Base-by-base conservation (phyloP, 2,797 vertebrate species). In the Leptatherina wallacei region DNA sequence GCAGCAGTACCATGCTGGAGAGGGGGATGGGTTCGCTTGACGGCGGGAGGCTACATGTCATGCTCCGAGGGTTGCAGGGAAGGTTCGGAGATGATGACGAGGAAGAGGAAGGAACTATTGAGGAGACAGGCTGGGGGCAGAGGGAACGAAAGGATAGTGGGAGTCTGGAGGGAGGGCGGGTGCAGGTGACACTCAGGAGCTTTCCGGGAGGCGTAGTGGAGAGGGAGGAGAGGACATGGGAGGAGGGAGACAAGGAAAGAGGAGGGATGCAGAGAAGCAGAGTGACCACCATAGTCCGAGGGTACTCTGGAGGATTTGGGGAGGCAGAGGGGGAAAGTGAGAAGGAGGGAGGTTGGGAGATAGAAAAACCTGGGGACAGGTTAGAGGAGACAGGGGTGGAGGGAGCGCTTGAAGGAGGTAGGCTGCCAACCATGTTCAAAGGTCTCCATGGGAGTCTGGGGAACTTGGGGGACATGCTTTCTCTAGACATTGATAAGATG, bases 391-490 rank as follows among this genome's bases (percentile, higher is more conserved):
- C 94, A 93, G 95, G 95, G 89, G 91, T 95, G 80, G 95, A 96
- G 93, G 95, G 95, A 88, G 92, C 95, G 87, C 94, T 96, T 61
- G 95, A 96, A 92, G 96, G 95, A 88, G 93, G 96, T 91, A 95
- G 95, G 92, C 95, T 97, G 76, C 95, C 95, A 65, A 93, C 94
- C 90, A 96, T 97, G 95, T 89, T 94, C 54, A 92, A 93, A 66
- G 88, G 91, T 61, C 87, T 95, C 42, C 88, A 91, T 0, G 91
- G 88, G 18, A 80, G 90, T 51, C 93, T 98, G 93, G 96, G 95
- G 74, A 95, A 96, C 75, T 95, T 98, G 90, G 96, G 96, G 78
- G 96, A 96, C 89, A 93, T 97, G 95, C 94, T 98, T 91, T 95
- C 97, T 81, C 80, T 95, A 80, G 93, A 94, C 69, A 88, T 92